Percentiles rank a stretch among this genome's conserved stretches.
Conservation (phyloP, 1,140 invertebrate genomes). For the Sweltsa coloradensis region DNA sequence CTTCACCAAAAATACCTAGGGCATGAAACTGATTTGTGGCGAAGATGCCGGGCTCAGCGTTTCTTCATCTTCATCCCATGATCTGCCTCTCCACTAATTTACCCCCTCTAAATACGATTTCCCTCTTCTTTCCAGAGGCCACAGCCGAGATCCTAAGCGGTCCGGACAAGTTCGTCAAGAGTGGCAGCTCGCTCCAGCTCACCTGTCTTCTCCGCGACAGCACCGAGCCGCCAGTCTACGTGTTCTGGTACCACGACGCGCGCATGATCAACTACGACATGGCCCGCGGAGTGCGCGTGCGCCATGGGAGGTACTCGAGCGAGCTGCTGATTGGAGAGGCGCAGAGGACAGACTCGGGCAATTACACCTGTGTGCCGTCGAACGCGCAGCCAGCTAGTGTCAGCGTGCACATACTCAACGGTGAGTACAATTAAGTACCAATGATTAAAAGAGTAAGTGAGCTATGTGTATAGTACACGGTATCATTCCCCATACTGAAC, state of each 20-base stretch:
- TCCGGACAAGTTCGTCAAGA: conserved; percentile 30
- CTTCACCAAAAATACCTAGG: too few species aligned
- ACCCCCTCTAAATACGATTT: too few species aligned
- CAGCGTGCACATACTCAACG: conserved; percentile 51
- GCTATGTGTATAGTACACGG: too few species aligned
- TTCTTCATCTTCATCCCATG: too few species aligned
- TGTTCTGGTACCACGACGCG: conserved; percentile 37
- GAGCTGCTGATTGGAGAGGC: conserved; percentile 41
- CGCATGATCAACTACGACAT: conserved; percentile 38
- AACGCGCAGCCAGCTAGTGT: conserved; percentile 53
- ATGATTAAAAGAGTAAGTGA: too few species aligned
- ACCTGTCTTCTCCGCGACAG: conserved; percentile 31
- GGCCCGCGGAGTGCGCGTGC: conserved; percentile 28
- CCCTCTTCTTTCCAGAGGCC: conserved; percentile 29
- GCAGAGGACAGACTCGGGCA: conserved; percentile 42
- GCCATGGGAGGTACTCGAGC: conserved; percentile 34
- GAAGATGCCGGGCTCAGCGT: too few species aligned
- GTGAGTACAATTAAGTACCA: too few species aligned
- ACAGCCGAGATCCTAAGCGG: conserved; percentile 27
- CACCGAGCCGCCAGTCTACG: conserved; percentile 32
- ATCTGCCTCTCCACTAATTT: too few species aligned
- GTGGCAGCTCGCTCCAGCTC: conserved; percentile 26
- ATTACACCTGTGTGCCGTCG: conserved; percentile 55
- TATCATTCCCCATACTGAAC: too few species aligned
- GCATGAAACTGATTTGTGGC: too few species aligned